These are phyloP conservation scores for Raja brachyura DNA, from an alignment of 2,113 vertebrate species.

Conservation along the genomic window DNA sequence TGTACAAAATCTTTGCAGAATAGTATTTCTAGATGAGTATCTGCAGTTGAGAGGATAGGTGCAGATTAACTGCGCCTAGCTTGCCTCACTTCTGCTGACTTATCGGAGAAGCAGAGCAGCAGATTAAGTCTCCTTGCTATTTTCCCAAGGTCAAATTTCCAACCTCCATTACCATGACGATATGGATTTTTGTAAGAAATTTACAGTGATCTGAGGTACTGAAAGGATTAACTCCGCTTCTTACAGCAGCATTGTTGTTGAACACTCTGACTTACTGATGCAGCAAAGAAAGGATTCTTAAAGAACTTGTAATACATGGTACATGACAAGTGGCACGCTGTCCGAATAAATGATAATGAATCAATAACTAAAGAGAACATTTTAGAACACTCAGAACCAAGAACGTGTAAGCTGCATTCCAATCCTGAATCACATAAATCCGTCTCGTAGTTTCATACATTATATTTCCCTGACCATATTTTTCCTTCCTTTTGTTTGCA, in stretches of 20 bases:
- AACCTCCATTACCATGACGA: background rate
- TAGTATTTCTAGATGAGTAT: background rate
- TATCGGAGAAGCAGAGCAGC: background rate
- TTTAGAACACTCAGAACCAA: background rate
- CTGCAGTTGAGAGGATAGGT: background rate
- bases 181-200: background rate
- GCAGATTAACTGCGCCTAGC: background rate
- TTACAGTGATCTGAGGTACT: background rate
- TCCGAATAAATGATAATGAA: background rate
- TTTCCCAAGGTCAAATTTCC: background rate
- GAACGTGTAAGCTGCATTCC: background rate
- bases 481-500: background rate
- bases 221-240: background rate
- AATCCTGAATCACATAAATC: background rate
- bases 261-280: background rate
- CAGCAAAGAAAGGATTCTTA: background rate
- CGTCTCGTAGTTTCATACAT: too few species aligned
- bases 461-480: background rate
- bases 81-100: background rate
- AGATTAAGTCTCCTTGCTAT: background rate
- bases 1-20: too few species aligned
- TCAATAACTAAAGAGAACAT: conserved; percentile 18
- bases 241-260: background rate
- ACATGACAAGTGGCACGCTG: background rate
- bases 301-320: background rate